Base-by-base conservation (phyloP, 2,888 invertebrate genomes). In the Hypolimnas misippus region DNA sequence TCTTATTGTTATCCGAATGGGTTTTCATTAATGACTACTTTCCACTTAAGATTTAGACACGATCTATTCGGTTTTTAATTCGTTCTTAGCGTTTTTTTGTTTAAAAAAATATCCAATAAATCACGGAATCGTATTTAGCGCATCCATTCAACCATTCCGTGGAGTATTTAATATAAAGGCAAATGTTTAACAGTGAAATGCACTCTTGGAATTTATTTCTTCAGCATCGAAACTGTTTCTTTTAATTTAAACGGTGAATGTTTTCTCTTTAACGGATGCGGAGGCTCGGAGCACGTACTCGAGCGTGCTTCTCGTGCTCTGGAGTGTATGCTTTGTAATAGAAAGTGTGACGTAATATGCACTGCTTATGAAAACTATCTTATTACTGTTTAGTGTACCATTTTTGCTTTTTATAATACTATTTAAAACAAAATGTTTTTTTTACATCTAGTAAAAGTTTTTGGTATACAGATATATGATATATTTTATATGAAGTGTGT, bases 161-260 rank as follows among this genome's bases (percentile, higher is more conserved):
- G 12, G 19, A 44, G 21, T 44, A 44, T 44, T 19, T 44, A 17
- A 44, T 44, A 44, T 44, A 44, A 44, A 44, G 16, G 44, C 44
- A 21, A 44, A 44, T 44, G 3, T 19, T 44, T 44, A 44, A 44
- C 44, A 44, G 19, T 12, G 12, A 44, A 44, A 19, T 44, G 44
- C 19, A 44, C 19, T 44, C 19, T 44, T 12, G 12, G 19, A 44
- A 44, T 44, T 44, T 19, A 44, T 44, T 44, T 44, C 44, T 21
- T 44, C 10, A n/a, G 7, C n/a, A 40, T 40, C 7, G 7, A 44
- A 44, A 19, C 44, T 12, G 44, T 19, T 44, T 1, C 7, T 40
- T 44, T 19, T 19, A 44, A 12, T 44, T 12, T 44, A 44, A 44
- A 44, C 19, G 4, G 19, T 12, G n/a, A 2, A 14, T 1, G 7